A percentile compares a stretch with the other conserved stretches of the same genome.
Evolutionary conservation across 2,888 invertebrate genomes (phyloP).

Genomic region (Rhogogaster chlorosoma): DNA sequence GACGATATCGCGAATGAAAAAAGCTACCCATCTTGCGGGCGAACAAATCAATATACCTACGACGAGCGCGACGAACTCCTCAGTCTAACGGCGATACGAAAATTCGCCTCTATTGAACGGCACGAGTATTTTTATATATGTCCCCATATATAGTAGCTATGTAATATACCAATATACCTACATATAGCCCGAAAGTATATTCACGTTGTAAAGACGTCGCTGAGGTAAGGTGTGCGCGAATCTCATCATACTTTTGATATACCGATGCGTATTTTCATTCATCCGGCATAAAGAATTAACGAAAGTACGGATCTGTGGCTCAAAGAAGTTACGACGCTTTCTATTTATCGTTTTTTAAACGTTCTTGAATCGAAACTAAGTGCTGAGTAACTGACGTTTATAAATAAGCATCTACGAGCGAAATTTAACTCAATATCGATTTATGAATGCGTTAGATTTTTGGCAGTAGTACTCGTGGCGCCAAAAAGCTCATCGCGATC

Average conservation of each 20-base stretch:
- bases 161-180: neutral
- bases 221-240: neutral
- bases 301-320: neutral
- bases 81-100: slow-evolving; percentile 1
- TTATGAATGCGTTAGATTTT: neutral
- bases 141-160: no score
- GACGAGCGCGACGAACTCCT: neutral
- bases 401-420: neutral
- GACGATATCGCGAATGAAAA: slow-evolving; percentile 11
- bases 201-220: neutral
- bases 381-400: neutral
- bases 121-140: neutral
- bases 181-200: neutral
- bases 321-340: neutral
- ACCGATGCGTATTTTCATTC: neutral
- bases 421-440: neutral
- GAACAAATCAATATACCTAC: slow-evolving; percentile 15
- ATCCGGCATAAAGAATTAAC: neutral
- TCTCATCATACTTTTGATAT: neutral
- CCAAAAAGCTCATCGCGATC: neutral
- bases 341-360: neutral
- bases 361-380: neutral
- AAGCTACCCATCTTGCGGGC: neutral
- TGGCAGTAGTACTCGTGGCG: neutral
- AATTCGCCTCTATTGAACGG: slow-evolving; percentile 12